phyloP scores from a whole-genome alignment of 2,113 vertebrate genomes.

The Coptodon rendalli region DNA sequence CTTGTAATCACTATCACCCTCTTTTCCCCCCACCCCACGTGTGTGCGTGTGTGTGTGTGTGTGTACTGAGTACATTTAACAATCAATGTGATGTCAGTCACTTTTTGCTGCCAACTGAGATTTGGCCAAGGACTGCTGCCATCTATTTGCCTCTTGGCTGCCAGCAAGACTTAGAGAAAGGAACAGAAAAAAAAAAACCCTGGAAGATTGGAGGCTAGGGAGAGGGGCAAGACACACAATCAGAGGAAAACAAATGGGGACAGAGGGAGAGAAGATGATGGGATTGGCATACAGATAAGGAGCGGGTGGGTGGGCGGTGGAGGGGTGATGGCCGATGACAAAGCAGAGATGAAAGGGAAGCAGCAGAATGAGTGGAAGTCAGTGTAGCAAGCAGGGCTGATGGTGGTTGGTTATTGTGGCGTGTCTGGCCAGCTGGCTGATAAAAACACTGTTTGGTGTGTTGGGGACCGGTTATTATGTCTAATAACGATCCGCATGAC shows the following conservation, averaged over 20 bases:
- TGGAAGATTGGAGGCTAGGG: background rate
- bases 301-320: background rate
- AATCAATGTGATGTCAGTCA: conserved; percentile 12
- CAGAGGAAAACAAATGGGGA: conserved; percentile 3
- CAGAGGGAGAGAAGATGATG: conserved; percentile 4
- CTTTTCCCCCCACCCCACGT: too few relatives aligned
- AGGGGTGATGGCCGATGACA: background rate
- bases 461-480: background rate
- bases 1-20: conserved; percentile 1
- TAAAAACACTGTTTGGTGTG: background rate
- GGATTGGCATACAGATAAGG: conserved; percentile 31
- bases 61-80: background rate
- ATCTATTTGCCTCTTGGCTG: background rate
- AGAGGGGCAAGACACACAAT: background rate
- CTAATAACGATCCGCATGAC: background rate
- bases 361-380: background rate
- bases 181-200: background rate
- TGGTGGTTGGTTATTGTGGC: background rate
- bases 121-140: conserved; percentile 3
- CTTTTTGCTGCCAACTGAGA: conserved; percentile 20
- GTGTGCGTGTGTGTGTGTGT: background rate
- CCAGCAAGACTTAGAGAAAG: background rate
- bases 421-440: conserved; percentile 5
- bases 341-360: conserved; percentile 18
- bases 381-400: background rate